Conservation (phyloP, 1,140 invertebrate genomes). For the Bombus pyrosoma region DNA sequence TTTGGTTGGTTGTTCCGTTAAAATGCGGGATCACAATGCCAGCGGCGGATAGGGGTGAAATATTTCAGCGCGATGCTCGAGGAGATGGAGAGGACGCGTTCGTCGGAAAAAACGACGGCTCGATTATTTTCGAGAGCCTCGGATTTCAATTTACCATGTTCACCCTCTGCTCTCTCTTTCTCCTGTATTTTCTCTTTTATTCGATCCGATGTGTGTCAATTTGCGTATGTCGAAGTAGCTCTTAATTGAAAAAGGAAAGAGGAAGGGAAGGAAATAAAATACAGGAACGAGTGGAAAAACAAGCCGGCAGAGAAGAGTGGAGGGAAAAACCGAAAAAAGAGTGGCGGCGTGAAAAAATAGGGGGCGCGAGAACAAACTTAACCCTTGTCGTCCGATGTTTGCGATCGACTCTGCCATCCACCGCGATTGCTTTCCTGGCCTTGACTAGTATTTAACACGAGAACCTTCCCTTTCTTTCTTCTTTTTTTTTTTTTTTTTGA, state of each 20-base stretch:
- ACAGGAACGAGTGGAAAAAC: neutral
- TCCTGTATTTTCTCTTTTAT: too few species aligned
- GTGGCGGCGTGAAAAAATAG: neutral
- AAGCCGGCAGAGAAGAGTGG: neutral
- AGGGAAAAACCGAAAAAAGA: conserved; percentile 1
- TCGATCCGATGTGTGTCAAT: neutral
- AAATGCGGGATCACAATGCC: conserved; percentile 32
- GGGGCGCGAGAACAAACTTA: neutral
- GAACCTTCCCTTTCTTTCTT: neutral
- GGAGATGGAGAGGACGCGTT: conserved; percentile 34
- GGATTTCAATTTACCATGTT: conserved; percentile 32
- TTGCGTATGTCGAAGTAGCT: neutral
- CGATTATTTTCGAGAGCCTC: conserved; percentile 42
- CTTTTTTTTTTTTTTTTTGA: neutral
- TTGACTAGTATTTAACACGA: neutral
- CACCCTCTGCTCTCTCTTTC: neutral
- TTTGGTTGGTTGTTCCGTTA: conserved; percentile 16
- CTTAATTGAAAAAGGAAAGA: conserved; percentile 19
- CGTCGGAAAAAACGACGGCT: conserved; percentile 26
- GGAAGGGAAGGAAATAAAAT: neutral
- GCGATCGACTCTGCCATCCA: neutral
- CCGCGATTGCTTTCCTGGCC: conserved; percentile 14
- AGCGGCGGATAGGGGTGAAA: conserved; percentile 23
- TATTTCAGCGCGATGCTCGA: conserved; percentile 17
- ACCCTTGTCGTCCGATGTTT: conserved; percentile 29